Conservation (phyloP, 2,888 invertebrate genomes). For the Scaeva pyrastri region DNA sequence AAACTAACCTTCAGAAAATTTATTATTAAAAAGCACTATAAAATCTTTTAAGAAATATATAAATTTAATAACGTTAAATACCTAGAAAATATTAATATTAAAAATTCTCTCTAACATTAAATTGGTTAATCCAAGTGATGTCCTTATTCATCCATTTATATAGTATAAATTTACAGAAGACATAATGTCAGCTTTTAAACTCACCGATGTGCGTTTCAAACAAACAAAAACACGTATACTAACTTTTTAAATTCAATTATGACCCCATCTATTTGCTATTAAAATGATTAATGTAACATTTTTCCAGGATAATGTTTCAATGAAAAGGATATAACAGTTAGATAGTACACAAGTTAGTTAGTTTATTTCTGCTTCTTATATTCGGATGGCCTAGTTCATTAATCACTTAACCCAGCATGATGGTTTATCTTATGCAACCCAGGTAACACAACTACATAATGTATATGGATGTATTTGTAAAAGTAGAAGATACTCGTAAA, state of each 20-base stretch:
- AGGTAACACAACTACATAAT: no score
- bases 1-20: no score
- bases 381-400: conserved; percentile 39
- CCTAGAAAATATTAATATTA: no score
- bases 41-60: no score
- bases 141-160: no score
- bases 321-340: not conserved
- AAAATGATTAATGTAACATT: conserved; percentile 19
- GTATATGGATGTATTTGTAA: conserved; percentile 19
- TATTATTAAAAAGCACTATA: no score
- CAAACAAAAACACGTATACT: not conserved
- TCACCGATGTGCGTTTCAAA: not conserved
- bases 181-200: not conserved
- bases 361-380: conserved; percentile 2
- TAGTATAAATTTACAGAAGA: no score
- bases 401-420: conserved; percentile 35
- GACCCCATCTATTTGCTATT: not conserved
- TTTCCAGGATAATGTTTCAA: conserved; percentile 10
- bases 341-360: not conserved
- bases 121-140: no score
- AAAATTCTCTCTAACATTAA: no score
- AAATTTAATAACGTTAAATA: no score
- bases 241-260: conserved; percentile 13
- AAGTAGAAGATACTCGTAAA: not conserved
- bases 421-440: conserved; percentile 25